These are phyloP conservation scores for Aulostomus chinensis DNA, from an alignment of 2,797 vertebrate species.

Conservation along the genomic window DNA sequence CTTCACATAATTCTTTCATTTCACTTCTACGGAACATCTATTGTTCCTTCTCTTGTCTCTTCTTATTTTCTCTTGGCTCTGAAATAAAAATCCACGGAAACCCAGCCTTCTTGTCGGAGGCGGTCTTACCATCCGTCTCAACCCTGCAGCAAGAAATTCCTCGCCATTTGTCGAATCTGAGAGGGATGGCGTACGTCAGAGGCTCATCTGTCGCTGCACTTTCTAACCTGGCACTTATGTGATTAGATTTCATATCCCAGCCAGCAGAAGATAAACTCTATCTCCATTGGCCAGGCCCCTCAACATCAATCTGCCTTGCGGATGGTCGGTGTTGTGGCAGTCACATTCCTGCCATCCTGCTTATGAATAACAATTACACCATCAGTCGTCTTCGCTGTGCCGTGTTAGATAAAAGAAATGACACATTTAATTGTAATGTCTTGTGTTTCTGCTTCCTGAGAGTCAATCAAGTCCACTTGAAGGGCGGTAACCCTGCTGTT, in stretches of 20 bases:
- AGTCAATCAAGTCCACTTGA: constrained; percentile 35
- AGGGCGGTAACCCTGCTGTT: constrained; percentile 14
- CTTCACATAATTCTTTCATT: constrained; percentile 57
- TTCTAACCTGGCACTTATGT: constrained; percentile 78
- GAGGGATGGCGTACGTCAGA: constrained; percentile 63
- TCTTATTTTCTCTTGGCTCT: constrained; percentile 59
- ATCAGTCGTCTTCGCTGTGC: constrained; percentile 32
- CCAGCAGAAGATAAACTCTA: constrained; percentile 78
- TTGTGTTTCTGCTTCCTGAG: constrained; percentile 20
- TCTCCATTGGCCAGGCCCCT: constrained; percentile 77
- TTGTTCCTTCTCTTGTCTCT: constrained; percentile 20
- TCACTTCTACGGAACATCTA: constrained; percentile 15
- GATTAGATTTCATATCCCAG: constrained; percentile 80
- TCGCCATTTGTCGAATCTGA: constrained; percentile 76
- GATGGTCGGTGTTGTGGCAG: constrained; percentile 54
- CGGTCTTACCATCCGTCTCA: constrained; percentile 72
- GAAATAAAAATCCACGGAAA: constrained; percentile 63
- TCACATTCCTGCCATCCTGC: constrained; percentile 35
- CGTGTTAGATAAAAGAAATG: constrained; percentile 42
- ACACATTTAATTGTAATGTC: constrained; percentile 25
- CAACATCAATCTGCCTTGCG: constrained; percentile 70
- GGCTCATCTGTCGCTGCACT: constrained; percentile 72
- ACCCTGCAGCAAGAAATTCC: constrained; percentile 69
- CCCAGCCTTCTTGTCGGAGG: constrained; percentile 69
- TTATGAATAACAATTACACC: constrained; percentile 61